Evolutionary conservation across 2,113 vertebrate species (phyloP).

Genomic region (Mormyrus lacerda): DNA sequence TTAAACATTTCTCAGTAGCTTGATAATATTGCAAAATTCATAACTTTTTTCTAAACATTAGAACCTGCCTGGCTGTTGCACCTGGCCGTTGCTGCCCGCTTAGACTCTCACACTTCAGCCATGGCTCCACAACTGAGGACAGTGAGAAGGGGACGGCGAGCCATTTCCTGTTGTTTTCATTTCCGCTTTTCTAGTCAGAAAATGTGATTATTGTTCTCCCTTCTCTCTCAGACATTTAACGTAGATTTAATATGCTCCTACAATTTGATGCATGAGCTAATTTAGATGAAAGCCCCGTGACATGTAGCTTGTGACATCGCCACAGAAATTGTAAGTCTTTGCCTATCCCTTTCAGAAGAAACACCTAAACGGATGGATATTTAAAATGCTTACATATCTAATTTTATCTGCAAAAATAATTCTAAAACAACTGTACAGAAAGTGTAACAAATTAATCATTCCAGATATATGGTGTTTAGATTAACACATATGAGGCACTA

Average conservation of each 20-base stretch:
- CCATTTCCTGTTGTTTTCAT: conserved; percentile 15
- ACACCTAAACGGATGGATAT: neutral
- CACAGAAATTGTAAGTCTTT: conserved; percentile 42
- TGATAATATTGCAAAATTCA: neutral
- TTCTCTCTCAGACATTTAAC: conserved; percentile 41
- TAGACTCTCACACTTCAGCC: neutral
- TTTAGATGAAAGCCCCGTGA: conserved; percentile 63
- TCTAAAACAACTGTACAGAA: neutral
- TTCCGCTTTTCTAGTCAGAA: conserved; percentile 40
- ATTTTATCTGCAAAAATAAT: neutral
- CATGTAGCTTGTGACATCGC: conserved; percentile 55
- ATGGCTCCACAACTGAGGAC: neutral
- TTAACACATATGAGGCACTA: neutral
- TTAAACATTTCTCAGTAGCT: neutral
- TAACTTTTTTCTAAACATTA: neutral
- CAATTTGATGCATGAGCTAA: conserved; percentile 61
- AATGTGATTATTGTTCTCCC: conserved; percentile 57
- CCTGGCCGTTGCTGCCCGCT: neutral
- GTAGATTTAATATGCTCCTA: conserved; percentile 60
- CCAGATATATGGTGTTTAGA: neutral
- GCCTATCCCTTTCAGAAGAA: conserved; percentile 31
- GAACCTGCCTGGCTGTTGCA: neutral
- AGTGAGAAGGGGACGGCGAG: too few species aligned
- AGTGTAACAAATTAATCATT: neutral
- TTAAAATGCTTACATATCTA: neutral